Evolutionary conservation across 2,888 invertebrate species (phyloP), one percentile per base, ranked within the genome.

Genomic region (Drosophila histrio): DNA sequence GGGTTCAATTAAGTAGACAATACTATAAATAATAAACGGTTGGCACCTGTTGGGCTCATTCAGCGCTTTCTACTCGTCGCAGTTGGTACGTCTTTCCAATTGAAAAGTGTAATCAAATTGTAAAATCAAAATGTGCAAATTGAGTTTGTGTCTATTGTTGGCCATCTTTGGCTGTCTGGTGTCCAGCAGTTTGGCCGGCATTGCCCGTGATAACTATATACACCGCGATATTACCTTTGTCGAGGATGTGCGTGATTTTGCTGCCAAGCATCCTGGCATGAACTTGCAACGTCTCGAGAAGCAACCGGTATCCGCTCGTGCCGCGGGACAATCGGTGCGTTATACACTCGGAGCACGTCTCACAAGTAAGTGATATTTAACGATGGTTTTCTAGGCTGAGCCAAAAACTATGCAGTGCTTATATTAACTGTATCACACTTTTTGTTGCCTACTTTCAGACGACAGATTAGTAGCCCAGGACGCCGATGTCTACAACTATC

Each of bases 331-430:
- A 22, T 73, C 87, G 2, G 87, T 91, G 5, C 87, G 88, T 9
- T 91, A 91, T 47, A 85, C 79, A 6, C 49, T 91, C 21, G 91
- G 91, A n/a, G 72, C 69, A 38, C 89, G 90, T 41, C 36, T 89
- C 15, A 8, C 71, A 32, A 84, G 91, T 91, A 58, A 85, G 89
- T 71, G 9, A 36, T 57, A n/a, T 44, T 24, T 8, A 2, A 0
- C n/a, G 8, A 7, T 36, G 1, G n/a, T 4, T 1, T 0, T 21
- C 11, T 17, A 28, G 6, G 5, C 3, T 2, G 32, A 36, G 7
- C 8, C 24, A 7, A 13, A 36, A 46, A 57, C n/a, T 46, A 70
- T 57, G 54, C 66, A 41, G 34, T 24, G 36, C 0, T 8, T 34
- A 13, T 6, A 0, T 3, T 11, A 15, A 28, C 13, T n/a, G n/a